Conservation (phyloP, 2,797 vertebrate genomes). For the Paratrypauchen microcephalus region DNA sequence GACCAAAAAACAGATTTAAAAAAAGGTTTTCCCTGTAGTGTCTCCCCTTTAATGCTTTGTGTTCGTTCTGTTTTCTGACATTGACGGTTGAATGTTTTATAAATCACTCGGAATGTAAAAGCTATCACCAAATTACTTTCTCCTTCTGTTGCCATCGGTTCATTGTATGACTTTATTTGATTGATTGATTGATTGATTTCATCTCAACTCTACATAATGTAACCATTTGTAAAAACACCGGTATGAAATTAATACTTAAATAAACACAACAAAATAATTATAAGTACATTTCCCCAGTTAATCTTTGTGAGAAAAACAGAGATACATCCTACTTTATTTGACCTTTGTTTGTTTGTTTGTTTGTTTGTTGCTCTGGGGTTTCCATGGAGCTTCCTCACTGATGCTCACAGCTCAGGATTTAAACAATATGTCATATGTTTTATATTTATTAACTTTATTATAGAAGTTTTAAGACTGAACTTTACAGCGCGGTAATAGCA, state of each 20-base stretch:
- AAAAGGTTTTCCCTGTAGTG: too few species aligned
- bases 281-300: neutral
- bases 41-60: too few species aligned
- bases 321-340: neutral
- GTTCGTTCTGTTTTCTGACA: neutral
- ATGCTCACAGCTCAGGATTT: neutral
- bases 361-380: neutral
- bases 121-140: constrained; percentile 5
- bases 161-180: neutral
- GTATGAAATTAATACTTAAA: neutral
- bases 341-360: neutral
- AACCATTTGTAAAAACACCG: neutral
- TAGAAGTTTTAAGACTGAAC: neutral
- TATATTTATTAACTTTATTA: neutral
- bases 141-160: neutral
- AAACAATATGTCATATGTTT: neutral
- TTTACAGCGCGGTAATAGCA: neutral
- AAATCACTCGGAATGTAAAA: constrained; percentile 5
- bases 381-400: neutral
- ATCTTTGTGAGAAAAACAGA: neutral
- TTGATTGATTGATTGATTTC: too few species aligned
- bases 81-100: constrained; percentile 4
- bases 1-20: too few species aligned
- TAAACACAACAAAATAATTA: neutral
- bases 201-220: neutral